These are phyloP conservation scores for Phalacrocorax pelagicus DNA, from an alignment of 2,113 vertebrate genomes.

Conservation along the genomic window DNA sequence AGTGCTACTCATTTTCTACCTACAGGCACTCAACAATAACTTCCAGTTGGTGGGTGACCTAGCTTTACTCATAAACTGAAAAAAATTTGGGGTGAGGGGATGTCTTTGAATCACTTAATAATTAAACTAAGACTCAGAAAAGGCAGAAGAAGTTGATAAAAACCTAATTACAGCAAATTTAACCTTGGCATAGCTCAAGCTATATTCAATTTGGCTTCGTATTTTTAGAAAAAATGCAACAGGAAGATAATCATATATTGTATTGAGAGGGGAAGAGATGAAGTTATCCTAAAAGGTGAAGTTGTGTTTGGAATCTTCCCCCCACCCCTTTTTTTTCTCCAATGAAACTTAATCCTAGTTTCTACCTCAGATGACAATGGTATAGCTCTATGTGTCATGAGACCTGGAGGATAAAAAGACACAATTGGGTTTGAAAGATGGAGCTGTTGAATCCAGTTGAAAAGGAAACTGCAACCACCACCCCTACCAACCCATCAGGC, in stretches of 20 bases:
- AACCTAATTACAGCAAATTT: background rate
- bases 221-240: background rate
- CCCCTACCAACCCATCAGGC: accelerated
- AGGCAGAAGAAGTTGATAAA: background rate
- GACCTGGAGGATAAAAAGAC: background rate
- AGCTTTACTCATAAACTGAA: background rate
- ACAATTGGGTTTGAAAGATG: background rate
- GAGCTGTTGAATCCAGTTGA: background rate
- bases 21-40: background rate
- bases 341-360: background rate
- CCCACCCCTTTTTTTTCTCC: no score
- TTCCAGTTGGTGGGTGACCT: background rate
- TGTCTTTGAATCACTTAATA: background rate
- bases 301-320: background rate
- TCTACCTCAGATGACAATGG: background rate
- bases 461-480: background rate
- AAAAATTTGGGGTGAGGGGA: background rate
- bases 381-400: background rate
- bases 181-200: background rate
- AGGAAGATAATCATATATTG: background rate
- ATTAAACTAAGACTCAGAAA: background rate
- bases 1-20: background rate
- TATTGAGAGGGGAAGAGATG: background rate
- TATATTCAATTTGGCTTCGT: background rate
- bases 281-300: background rate